These are phyloP conservation scores for Crotalus viridis DNA, from an alignment of 2,113 vertebrate species.

Conservation along the genomic window DNA sequence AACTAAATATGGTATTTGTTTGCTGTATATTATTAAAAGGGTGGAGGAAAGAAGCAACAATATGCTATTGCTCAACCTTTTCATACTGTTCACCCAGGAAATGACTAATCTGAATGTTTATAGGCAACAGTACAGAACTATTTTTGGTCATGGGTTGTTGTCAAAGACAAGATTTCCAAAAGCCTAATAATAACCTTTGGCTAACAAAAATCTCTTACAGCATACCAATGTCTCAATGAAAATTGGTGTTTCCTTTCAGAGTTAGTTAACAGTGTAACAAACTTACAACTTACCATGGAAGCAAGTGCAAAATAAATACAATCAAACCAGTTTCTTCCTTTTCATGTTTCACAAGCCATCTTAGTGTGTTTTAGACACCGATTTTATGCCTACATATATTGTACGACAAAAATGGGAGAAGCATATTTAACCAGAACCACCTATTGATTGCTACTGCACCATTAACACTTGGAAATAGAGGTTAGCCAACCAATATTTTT, in stretches of 20 bases:
- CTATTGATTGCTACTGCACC: background rate
- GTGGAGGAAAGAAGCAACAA: slow-evolving; percentile 28
- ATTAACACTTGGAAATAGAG: background rate
- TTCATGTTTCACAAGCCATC: slow-evolving; percentile 58
- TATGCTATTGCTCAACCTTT: slow-evolving; percentile 40
- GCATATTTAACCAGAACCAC: slow-evolving; percentile 38
- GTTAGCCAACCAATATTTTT: slow-evolving; percentile 23
- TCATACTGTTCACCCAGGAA: slow-evolving; percentile 65
- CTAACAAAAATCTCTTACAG: slow-evolving; percentile 62
- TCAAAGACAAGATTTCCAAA: slow-evolving; percentile 64
- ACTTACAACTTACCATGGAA: slow-evolving; percentile 62
- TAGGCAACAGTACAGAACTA: slow-evolving; percentile 60
- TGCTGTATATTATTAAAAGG: background rate
- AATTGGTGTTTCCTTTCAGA: slow-evolving; percentile 58
- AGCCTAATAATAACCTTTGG: slow-evolving; percentile 63
- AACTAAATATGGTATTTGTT: slow-evolving; percentile 6
- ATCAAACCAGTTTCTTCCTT: slow-evolving; percentile 24
- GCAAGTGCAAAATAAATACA: slow-evolving; percentile 59
- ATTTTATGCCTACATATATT: slow-evolving; percentile 44
- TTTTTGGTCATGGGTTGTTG: slow-evolving; percentile 65
- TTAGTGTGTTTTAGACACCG: slow-evolving; percentile 47
- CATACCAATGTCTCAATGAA: slow-evolving; percentile 59
- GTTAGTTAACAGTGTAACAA: slow-evolving; percentile 61
- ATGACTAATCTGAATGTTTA: slow-evolving; percentile 66
- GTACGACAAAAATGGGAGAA: background rate